Conservation (phyloP, 2,113 vertebrate species). For the Polypterus bichir region DNA sequence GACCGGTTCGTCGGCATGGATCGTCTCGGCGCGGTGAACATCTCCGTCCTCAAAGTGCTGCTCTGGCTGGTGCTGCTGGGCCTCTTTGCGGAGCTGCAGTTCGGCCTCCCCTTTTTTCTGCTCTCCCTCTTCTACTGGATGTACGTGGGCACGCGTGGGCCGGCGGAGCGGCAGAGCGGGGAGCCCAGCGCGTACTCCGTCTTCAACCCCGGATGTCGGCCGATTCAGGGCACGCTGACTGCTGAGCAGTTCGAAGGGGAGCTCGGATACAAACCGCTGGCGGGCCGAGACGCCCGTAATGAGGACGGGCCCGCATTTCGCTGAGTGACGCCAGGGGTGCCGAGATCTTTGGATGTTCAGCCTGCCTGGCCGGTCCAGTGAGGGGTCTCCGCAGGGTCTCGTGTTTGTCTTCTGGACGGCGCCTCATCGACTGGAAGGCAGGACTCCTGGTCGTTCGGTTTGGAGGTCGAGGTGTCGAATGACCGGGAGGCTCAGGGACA, state of each 20-base stretch:
- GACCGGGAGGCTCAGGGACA: too few relatives aligned
- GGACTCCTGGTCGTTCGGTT: too few relatives aligned
- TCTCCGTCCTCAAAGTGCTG: slow-evolving; percentile 65
- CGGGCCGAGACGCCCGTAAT: slow-evolving; percentile 5
- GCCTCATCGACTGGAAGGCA: too few relatives aligned
- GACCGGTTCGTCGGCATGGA: slow-evolving; percentile 39
- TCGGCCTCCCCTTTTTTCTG: slow-evolving; percentile 72
- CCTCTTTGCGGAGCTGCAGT: slow-evolving; percentile 73
- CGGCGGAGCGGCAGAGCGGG: slow-evolving; percentile 46
- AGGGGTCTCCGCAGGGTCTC: too few relatives aligned
- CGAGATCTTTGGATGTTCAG: too few relatives aligned
- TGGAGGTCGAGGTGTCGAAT: too few relatives aligned
- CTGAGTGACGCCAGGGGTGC: background rate
- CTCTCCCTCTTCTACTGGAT: slow-evolving; percentile 87
- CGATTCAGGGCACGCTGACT: slow-evolving; percentile 73
- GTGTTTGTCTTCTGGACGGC: too few relatives aligned
- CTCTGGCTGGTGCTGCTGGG: slow-evolving; percentile 79
- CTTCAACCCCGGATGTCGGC: slow-evolving; percentile 80
- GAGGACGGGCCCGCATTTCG: background rate
- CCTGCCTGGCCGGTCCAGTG: too few relatives aligned
- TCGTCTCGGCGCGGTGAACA: slow-evolving; percentile 34
- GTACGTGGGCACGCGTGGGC: slow-evolving; percentile 64
- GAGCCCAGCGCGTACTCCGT: slow-evolving; percentile 88
- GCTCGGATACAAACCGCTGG: slow-evolving; percentile 57
- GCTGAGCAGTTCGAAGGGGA: slow-evolving; percentile 85